phyloP scores from a whole-genome alignment of 2,797 vertebrate genomes.

The Emydoidea blandingii region DNA sequence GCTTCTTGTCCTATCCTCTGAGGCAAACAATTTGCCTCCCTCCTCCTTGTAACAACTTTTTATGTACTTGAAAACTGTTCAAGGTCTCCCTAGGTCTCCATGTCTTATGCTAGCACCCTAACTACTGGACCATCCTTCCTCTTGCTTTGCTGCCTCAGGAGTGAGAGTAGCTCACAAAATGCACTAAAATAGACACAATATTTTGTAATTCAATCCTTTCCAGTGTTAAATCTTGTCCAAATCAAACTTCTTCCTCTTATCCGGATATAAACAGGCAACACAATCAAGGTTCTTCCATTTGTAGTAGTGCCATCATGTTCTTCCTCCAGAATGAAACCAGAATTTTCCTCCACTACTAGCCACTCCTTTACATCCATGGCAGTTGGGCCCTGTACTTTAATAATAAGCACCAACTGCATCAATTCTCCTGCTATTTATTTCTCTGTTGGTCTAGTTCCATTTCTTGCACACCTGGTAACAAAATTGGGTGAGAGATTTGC shows the following conservation, averaged over 20 bases:
- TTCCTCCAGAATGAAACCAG: not conserved
- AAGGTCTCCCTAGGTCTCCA: not conserved
- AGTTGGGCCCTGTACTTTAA: not conserved
- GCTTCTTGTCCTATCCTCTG: too few species aligned
- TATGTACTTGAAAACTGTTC: too few species aligned
- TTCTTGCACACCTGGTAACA: not conserved
- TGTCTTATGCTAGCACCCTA: not conserved
- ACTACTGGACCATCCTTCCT: not conserved
- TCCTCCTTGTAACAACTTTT: too few species aligned
- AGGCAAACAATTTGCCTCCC: too few species aligned
- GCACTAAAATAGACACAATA: rapidly evolving
- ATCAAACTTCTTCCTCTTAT: not conserved
- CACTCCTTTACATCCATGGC: not conserved
- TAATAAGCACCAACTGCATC: not conserved
- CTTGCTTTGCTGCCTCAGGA: not conserved
- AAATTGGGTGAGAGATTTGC: not conserved
- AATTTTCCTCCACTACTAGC: too few species aligned
- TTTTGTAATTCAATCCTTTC: not conserved
- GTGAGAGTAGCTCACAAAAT: not conserved
- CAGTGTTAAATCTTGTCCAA: not conserved
- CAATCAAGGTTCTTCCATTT: not conserved
- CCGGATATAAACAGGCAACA: not conserved
- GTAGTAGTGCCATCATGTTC: not conserved
- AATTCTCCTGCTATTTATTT: not conserved
- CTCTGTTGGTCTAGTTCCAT: not conserved